Evolutionary conservation across 2,888 invertebrate species (phyloP).

Genomic region (Drosophila gaucha): DNA sequence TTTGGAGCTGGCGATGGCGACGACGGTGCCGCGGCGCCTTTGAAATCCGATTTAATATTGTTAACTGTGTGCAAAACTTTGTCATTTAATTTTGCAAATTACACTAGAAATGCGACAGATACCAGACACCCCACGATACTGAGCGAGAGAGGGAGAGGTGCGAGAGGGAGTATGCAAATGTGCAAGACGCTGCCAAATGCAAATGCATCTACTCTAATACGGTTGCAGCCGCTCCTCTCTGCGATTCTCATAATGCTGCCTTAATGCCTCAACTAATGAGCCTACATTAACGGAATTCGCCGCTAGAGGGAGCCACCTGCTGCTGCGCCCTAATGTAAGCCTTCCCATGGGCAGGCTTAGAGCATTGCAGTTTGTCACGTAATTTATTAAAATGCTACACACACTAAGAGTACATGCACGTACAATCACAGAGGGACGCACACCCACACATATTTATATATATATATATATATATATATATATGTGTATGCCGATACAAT

Average conservation of each 20-base stretch:
- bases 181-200: conserved; percentile 60
- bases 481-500: conserved; percentile 53
- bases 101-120: conserved; percentile 42
- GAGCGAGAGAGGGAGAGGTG: background rate
- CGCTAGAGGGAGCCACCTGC: conserved; percentile 55
- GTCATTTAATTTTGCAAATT: conserved; percentile 76
- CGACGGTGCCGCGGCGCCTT: conserved; percentile 48
- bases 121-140: conserved; percentile 6
- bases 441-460: conserved; percentile 7
- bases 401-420: conserved; percentile 34
- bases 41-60: conserved; percentile 80
- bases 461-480: conserved; percentile 21
- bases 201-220: conserved; percentile 51
- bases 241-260: conserved; percentile 64
- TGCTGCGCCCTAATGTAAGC: conserved; percentile 49
- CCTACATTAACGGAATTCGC: conserved; percentile 73
- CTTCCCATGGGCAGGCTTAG: conserved; percentile 41
- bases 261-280: conserved; percentile 78
- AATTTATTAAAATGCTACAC: conserved; percentile 78
- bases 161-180: conserved; percentile 57
- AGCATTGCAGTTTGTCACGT: conserved; percentile 76
- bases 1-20: conserved; percentile 52
- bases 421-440: conserved; percentile 32
- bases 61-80: conserved; percentile 79
- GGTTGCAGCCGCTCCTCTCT: background rate